Conservation (phyloP, 2,797 vertebrate species). For the Chrysocyon brachyurus region DNA sequence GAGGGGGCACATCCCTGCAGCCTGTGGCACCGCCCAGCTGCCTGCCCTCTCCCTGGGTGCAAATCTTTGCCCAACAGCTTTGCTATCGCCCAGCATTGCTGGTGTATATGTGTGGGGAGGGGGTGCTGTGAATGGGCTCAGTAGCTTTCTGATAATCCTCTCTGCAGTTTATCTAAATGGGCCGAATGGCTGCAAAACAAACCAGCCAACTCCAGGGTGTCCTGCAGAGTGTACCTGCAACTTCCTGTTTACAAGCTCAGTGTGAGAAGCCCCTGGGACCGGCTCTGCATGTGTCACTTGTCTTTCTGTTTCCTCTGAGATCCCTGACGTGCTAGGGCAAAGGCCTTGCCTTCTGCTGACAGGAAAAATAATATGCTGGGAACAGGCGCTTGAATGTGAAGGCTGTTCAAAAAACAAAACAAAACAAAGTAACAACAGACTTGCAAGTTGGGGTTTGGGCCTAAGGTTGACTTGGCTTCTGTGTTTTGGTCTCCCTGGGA, state of each 20-base stretch:
- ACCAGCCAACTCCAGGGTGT: background rate
- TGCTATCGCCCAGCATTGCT: background rate
- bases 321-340: background rate
- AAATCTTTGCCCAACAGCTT: background rate
- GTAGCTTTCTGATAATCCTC: background rate
- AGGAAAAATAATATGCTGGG: background rate
- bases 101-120: rapidly evolving
- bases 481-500: background rate
- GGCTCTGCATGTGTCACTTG: background rate
- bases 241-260: slow-evolving; percentile 68
- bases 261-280: background rate
- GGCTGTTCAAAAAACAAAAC: background rate
- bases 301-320: slow-evolving; percentile 59
- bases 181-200: background rate
- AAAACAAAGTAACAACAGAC: background rate
- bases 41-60: background rate
- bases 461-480: background rate
- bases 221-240: background rate
- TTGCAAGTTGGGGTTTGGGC: background rate
- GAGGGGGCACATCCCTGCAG: background rate
- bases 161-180: background rate
- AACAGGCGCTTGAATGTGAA: background rate
- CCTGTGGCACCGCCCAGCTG: rapidly evolving
- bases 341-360: background rate
- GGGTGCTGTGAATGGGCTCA: rapidly evolving